These are phyloP conservation scores for Gnathonemus longibarbis DNA, from an alignment of 2,113 vertebrate genomes.

Conservation along the genomic window DNA sequence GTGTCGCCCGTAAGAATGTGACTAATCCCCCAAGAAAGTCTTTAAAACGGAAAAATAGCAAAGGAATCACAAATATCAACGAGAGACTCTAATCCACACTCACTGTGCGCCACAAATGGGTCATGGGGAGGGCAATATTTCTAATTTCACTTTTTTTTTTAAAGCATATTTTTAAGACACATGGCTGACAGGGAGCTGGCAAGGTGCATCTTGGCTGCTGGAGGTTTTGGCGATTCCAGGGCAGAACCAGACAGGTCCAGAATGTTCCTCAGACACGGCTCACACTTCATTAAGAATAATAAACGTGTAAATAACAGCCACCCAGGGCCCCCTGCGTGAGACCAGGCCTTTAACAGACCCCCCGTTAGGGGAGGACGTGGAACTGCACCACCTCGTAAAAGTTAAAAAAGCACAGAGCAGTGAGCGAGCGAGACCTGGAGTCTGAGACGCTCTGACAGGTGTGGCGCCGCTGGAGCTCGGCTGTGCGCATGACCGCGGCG, in stretches of 20 bases:
- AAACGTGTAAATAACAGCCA: constrained; percentile 26
- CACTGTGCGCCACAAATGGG: not conserved
- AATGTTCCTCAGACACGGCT: constrained; percentile 40
- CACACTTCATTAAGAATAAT: constrained; percentile 15
- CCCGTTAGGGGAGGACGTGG: not conserved
- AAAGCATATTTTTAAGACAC: not conserved
- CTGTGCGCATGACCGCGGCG: not conserved
- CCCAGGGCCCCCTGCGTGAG: not conserved
- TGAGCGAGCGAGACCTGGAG: not conserved
- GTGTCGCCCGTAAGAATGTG: not conserved
- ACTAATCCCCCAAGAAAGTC: not conserved
- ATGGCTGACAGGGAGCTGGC: not conserved
- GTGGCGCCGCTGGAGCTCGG: not conserved
- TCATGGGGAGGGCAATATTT: not conserved
- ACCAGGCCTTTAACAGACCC: not conserved
- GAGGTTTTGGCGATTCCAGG: not conserved
- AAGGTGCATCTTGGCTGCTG: not conserved
- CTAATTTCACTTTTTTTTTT: not conserved
- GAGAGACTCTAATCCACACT: not conserved
- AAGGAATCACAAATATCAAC: not conserved
- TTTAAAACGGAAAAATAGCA: not conserved
- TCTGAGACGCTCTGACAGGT: not conserved
- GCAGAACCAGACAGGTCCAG: not conserved
- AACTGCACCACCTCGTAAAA: constrained; percentile 40
- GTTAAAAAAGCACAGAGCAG: not conserved